Conservation (phyloP, 2,888 invertebrate species). For the Callosobruchus maculatus region DNA sequence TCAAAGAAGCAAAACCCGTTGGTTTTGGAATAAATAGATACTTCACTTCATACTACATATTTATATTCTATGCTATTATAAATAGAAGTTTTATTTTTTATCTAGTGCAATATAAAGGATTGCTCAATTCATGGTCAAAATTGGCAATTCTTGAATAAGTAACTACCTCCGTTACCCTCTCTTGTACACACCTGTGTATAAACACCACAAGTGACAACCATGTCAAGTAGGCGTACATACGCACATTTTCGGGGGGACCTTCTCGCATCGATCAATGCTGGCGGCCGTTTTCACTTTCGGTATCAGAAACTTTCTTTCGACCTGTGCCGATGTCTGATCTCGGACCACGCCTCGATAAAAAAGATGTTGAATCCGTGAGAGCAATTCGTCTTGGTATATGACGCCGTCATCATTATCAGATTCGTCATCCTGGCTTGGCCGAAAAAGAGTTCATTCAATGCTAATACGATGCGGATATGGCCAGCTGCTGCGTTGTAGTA, state of each 20-base stretch:
- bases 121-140: no score
- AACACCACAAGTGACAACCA: no score
- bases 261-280: not conserved
- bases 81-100: no score
- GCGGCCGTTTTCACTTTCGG: not conserved
- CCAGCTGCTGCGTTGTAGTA: not conserved
- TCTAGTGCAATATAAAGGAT: no score
- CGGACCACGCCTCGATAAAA: not conserved
- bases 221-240: not conserved
- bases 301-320: not conserved
- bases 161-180: no score
- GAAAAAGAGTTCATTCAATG: not conserved
- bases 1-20: no score
- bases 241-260: not conserved
- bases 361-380: not conserved
- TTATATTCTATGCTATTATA: no score
- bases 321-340: not conserved
- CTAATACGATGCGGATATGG: not conserved
- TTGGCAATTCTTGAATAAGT: no score
- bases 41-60: no score
- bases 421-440: not conserved
- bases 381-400: not conserved
- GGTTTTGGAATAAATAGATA: no score
- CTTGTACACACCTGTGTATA: no score
- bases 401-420: not conserved